phyloP scores from a whole-genome alignment of 2,797 vertebrate species.

The Sternarchorhynchus goeldii region DNA sequence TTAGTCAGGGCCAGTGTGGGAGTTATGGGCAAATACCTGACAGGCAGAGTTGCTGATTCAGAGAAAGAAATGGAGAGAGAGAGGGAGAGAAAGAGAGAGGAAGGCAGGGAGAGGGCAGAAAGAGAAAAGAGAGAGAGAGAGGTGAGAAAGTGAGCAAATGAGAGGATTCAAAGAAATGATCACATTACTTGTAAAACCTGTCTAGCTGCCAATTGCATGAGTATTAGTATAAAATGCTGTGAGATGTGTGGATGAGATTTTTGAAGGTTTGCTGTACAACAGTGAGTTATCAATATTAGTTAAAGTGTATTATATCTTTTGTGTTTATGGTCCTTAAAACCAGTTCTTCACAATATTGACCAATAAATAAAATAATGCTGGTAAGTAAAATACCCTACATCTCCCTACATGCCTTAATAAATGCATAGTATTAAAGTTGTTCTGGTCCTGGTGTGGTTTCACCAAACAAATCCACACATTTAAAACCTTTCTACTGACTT shows the following conservation, averaged over 20 bases:
- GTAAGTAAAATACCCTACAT: background rate
- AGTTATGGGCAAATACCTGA: slow-evolving; percentile 38
- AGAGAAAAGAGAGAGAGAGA: background rate
- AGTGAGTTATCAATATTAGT: background rate
- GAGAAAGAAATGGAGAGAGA: slow-evolving; percentile 12
- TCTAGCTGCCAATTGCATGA: slow-evolving; percentile 26
- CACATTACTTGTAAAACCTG: slow-evolving; percentile 42
- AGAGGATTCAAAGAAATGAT: background rate
- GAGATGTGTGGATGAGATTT: slow-evolving; percentile 11
- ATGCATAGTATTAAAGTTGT: background rate
- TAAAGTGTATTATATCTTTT: background rate
- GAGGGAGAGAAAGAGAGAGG: background rate
- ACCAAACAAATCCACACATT: no score
- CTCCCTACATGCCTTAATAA: background rate
- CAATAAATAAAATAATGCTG: background rate
- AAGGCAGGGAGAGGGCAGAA: background rate
- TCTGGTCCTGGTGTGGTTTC: background rate
- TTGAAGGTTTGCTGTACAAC: background rate
- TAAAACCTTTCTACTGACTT: background rate
- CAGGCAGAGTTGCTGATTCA: slow-evolving; percentile 3
- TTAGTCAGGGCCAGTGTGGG: slow-evolving; percentile 52
- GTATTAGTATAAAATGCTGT: slow-evolving; percentile 36
- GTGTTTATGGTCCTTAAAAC: background rate
- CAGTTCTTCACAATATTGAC: background rate
- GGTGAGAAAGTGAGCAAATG: background rate